These are phyloP conservation scores for Sitta europaea DNA, from an alignment of 2,113 vertebrate species.

Conservation along the genomic window DNA sequence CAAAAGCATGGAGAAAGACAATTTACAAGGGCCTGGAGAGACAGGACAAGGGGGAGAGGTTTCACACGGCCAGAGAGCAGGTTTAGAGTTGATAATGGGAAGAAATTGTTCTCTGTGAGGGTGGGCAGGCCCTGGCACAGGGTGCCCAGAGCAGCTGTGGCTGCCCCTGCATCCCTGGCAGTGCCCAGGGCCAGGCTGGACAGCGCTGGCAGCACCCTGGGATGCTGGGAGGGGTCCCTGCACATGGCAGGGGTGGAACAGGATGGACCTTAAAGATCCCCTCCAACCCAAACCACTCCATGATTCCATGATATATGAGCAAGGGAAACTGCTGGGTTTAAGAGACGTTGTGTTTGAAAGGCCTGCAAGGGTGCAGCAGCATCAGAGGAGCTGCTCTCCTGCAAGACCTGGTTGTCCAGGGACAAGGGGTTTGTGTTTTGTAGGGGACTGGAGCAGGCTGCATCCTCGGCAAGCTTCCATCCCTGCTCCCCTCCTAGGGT, in stretches of 20 bases:
- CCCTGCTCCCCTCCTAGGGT: fast-evolving
- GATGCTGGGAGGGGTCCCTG: background rate
- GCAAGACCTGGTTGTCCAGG: fast-evolving
- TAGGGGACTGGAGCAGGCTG: fast-evolving
- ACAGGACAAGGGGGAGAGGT: background rate
- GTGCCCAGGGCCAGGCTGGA: background rate
- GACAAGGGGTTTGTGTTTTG: background rate
- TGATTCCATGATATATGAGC: fast-evolving
- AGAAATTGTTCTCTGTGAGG: background rate
- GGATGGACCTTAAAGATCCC: too few species aligned
- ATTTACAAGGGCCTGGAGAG: background rate
- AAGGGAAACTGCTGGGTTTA: too few species aligned
- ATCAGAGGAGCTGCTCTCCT: background rate
- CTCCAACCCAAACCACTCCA: background rate
- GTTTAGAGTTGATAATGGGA: too few species aligned
- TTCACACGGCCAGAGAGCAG: background rate
- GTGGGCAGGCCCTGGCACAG: background rate
- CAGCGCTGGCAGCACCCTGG: background rate
- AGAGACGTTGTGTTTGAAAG: background rate
- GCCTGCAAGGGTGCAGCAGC: background rate
- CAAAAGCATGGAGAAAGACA: too few species aligned
- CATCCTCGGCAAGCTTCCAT: background rate
- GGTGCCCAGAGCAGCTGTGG: background rate
- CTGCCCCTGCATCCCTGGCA: background rate
- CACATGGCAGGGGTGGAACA: fast-evolving